phyloP scores from a whole-genome alignment of 2,888 invertebrate species.

The Cremastinae sp. region DNA sequence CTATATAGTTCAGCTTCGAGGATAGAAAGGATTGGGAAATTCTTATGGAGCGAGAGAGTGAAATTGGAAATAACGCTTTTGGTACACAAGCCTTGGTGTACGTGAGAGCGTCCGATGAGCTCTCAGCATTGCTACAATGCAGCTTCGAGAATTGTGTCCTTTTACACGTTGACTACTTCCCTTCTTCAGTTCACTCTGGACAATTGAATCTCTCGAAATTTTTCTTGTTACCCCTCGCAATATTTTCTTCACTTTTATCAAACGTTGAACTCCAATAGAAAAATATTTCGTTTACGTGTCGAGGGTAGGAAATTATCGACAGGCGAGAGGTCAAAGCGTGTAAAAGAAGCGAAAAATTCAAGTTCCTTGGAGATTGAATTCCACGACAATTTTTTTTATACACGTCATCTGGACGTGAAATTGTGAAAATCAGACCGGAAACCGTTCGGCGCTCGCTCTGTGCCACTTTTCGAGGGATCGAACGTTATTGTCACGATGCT shows the following conservation, averaged over 20 bases:
- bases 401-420: no score
- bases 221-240: neutral
- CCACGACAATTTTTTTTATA: no score
- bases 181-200: neutral
- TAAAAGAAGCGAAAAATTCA: no score
- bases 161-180: neutral
- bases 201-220: slow-evolving; percentile 26
- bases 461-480: neutral
- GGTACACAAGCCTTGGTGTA: no score
- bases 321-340: no score
- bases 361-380: no score
- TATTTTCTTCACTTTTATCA: neutral
- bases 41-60: no score
- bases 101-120: slow-evolving; percentile 1
- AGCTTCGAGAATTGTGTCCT: neutral
- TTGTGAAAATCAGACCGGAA: neutral
- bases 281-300: no score
- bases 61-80: no score
- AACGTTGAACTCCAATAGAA: neutral
- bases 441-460: neutral
- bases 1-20: slow-evolving; percentile 1
- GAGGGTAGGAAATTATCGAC: no score
- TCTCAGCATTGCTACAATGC: slow-evolving; percentile 14
- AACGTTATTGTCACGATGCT: neutral
- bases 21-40: slow-evolving; percentile 1